Percentiles rank a stretch among this genome's conserved stretches.
Conservation (phyloP, 2,888 invertebrate genomes). For the Ethmia dodecea region DNA sequence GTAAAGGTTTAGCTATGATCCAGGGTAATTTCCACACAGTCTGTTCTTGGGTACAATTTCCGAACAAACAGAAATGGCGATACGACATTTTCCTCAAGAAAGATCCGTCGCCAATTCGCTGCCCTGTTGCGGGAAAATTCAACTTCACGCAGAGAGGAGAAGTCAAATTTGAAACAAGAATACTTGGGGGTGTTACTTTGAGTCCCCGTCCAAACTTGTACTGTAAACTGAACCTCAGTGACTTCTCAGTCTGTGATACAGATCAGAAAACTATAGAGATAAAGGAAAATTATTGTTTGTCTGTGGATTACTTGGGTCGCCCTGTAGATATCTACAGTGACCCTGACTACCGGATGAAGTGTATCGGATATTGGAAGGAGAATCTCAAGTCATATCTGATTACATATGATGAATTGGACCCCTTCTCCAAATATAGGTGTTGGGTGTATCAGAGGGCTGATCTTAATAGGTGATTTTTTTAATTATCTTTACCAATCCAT, state of each 20-base stretch:
- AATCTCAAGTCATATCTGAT: conserved; percentile 97
- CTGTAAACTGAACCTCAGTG: conserved; percentile 95
- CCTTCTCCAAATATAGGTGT: conserved; percentile 96
- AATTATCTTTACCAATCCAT: too few relatives aligned
- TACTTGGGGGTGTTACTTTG: conserved; percentile 95
- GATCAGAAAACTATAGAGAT: conserved; percentile 96
- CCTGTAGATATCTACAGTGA: conserved; percentile 98
- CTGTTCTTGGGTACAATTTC: conserved; percentile 96
- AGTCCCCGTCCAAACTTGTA: conserved; percentile 95
- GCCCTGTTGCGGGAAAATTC: conserved; percentile 98
- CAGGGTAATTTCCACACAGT: conserved; percentile 94
- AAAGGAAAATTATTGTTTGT: conserved; percentile 96
- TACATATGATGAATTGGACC: conserved; percentile 97
- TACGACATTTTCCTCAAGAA: conserved; percentile 91
- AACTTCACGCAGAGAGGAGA: conserved; percentile 96
- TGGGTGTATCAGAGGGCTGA: conserved; percentile 99
- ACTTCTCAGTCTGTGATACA: conserved; percentile 96
- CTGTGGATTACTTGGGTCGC: conserved; percentile 96
- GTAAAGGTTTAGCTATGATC: conserved; percentile 92
- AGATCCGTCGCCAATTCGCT: conserved; percentile 93
- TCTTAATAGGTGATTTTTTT: conserved; percentile 82
- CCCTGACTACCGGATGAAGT: conserved; percentile 97
- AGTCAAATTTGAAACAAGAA: conserved; percentile 93
- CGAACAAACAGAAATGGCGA: conserved; percentile 89
- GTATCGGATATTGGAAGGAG: conserved; percentile 98